Base-by-base conservation (phyloP, 2,888 invertebrate genomes). In the Campaea margaritaria region DNA sequence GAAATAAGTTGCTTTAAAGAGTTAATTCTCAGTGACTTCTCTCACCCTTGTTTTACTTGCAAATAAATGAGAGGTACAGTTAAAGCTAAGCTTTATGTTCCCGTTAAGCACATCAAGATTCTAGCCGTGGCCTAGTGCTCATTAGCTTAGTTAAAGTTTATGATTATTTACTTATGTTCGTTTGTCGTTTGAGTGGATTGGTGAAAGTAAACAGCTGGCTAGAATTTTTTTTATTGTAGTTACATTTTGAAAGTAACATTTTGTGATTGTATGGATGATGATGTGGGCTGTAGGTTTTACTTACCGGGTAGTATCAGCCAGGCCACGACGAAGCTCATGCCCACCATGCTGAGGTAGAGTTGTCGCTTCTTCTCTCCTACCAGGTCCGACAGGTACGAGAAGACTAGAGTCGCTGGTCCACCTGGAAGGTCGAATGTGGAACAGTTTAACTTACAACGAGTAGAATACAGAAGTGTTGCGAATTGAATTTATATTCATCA, bases 301-400 rank as follows among this genome's bases (percentile, higher is more conserved):
- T 78, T 77, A 94, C 94, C 94, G 68, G 94, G 94, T 67, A 94
- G 65, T 14, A 95, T 79, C 3, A 95, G 85, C 95, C 95, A 95
- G 0, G 95, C 93, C 0, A 93, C 82, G 0, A 94, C 94, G 80
- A 95, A 95, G 69, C 94, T 94, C 79, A 95, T 89, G 7, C 95
- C 95, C 0, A 94, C 92, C 62, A 94, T 93, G 72, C 94, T 95
- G 8, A 95, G 89, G 64, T 94, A 93, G 58, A 93, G 87, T 55
- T 94, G 93, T 28, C 95, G 84, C 50, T 91, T 89, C 72, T 92
- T 93, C 10, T 87, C 90, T 0, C 94, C 93, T 43, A 95, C 94
- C 74, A 95, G 93, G 76, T 95, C 95, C 12, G 95, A 95, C n/a
- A 95, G 76, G 73, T 95, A 95, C 0, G 94, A 93, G 72, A 94